Conservation (phyloP, 2,113 vertebrate species). For the Sarotherodon lohbergeri region DNA sequence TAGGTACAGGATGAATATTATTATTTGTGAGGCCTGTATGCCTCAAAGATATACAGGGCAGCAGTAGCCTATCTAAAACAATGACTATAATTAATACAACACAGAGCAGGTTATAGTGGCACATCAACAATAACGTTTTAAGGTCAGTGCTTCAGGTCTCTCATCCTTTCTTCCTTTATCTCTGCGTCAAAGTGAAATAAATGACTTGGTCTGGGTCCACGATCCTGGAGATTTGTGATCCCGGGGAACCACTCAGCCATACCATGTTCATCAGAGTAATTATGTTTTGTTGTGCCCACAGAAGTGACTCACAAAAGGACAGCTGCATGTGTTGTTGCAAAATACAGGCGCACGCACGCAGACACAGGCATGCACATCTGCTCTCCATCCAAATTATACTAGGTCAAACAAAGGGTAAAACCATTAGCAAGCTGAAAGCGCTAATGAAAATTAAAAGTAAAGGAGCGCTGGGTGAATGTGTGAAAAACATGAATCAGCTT, state of each 20-base stretch:
- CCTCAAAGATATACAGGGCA: not conserved
- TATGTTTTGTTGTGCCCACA: constrained; percentile 44
- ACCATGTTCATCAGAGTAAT: constrained; percentile 36
- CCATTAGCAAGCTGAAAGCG: not conserved
- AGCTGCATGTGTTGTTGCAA: constrained; percentile 25
- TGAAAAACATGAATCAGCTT: not conserved
- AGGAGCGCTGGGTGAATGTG: not conserved
- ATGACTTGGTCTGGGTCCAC: not conserved
- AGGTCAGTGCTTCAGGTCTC: not conserved
- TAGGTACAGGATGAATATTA: not conserved
- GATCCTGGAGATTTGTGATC: constrained; percentile 13
- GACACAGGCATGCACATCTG: constrained; percentile 18
- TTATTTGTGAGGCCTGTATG: not conserved
- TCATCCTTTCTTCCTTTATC: not conserved
- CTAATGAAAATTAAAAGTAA: not conserved
- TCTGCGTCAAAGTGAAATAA: constrained; percentile 1
- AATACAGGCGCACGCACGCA: not conserved
- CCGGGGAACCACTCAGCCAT: constrained; percentile 35
- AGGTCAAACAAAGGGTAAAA: constrained; percentile 11
- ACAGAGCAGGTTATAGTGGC: not conserved
- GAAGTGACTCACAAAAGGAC: constrained; percentile 45
- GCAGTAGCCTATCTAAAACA: not conserved
- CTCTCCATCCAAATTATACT: constrained; percentile 12
- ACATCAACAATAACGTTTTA: not conserved
- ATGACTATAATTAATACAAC: not conserved